A percentile compares a stretch with the other conserved stretches of the same genome.
phyloP scores from a whole-genome alignment of 2,888 invertebrate species.

The Meandrusa payeni region DNA sequence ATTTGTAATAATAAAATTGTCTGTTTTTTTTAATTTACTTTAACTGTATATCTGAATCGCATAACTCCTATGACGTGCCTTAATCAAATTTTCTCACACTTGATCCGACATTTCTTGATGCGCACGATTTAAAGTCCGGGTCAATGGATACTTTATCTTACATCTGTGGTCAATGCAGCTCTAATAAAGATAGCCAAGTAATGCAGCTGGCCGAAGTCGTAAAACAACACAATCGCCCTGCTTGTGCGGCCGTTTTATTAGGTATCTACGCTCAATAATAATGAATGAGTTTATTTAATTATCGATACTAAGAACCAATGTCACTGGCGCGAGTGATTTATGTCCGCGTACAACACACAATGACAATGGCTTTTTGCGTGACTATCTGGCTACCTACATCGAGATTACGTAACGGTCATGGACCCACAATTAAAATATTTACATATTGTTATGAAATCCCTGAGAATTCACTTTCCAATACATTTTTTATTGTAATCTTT shows the following conservation, averaged over 20 bases:
- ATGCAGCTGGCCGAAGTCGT: conserved; percentile 71
- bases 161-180: conserved; percentile 58
- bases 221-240: conserved; percentile 65
- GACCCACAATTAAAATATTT: not conserved
- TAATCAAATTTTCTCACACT: conserved; percentile 19
- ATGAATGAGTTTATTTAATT: conserved; percentile 77
- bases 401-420: not conserved
- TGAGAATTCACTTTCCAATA: no score
- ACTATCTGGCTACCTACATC: conserved; percentile 1
- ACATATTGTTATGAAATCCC: no score
- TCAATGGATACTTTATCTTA: conserved; percentile 33
- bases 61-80: no score
- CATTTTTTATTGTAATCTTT: no score
- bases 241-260: conserved; percentile 66
- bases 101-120: conserved; percentile 13
- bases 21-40: no score
- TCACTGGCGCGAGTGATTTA: conserved; percentile 66
- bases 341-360: conserved; percentile 28
- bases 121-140: conserved; percentile 18
- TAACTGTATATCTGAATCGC: no score
- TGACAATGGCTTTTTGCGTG: conserved; percentile 22
- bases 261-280: conserved; percentile 47
- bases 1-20: no score
- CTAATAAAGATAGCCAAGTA: conserved; percentile 60
- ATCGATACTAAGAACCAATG: conserved; percentile 68